Evolutionary conservation across 2,797 vertebrate genomes (phyloP).

Genomic region (Acanthiza pusilla): DNA sequence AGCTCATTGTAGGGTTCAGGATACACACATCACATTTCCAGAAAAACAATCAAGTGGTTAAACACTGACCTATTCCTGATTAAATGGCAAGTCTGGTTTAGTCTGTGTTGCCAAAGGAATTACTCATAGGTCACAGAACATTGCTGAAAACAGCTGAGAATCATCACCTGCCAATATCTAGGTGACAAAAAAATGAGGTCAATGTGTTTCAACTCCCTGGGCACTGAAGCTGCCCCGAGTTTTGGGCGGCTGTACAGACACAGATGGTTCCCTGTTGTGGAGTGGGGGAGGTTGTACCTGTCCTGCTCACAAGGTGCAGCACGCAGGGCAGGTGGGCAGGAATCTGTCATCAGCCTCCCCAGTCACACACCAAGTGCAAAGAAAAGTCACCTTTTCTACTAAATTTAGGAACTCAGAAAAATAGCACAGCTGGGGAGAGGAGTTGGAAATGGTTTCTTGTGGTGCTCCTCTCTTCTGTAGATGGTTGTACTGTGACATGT

Average conservation of each 20-base stretch:
- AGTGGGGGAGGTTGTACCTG: background rate
- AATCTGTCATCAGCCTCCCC: background rate
- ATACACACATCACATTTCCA: background rate
- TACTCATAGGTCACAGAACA: background rate
- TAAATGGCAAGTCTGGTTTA: background rate
- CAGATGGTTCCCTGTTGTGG: background rate
- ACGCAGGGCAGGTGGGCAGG: background rate
- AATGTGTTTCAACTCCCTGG: background rate
- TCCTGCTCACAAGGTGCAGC: background rate
- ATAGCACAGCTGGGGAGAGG: background rate
- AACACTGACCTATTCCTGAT: background rate
- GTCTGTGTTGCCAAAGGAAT: slow-evolving; percentile 10
- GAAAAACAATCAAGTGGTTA: background rate
- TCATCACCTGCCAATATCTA: slow-evolving; percentile 38
- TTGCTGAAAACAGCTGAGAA: slow-evolving; percentile 14
- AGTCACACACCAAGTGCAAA: background rate
- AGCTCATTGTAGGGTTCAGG: background rate
- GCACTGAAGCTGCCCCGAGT: background rate
- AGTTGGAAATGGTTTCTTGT: background rate
- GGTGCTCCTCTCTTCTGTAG: background rate
- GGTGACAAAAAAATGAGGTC: slow-evolving; percentile 22
- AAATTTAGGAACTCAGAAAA: background rate
- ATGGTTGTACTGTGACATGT: background rate
- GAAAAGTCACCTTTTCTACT: background rate
- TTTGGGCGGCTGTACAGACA: background rate